Evolutionary conservation across 1,140 invertebrate genomes (phyloP), one percentile per base, ranked within the genome.

Genomic region (Conus betulinus): DNA sequence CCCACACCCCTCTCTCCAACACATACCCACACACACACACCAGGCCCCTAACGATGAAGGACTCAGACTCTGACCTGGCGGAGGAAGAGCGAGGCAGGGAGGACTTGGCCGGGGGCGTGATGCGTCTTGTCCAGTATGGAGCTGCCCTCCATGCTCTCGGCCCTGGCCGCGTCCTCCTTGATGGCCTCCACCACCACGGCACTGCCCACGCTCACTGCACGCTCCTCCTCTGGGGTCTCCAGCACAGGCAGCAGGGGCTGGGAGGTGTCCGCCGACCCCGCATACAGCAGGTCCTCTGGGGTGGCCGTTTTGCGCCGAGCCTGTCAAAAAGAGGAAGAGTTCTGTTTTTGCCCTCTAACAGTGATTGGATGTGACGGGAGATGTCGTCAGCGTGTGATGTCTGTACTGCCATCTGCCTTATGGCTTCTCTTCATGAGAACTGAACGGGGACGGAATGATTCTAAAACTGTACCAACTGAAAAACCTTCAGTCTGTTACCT

Each of bases 281-380:
- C 96, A 93, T 96, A 97, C 53, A 97, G 95, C 81, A 97, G 94
- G 92, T 97, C 97, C 89, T 97, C 96, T 0, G 97, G 96, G 86
- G 96, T 96, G 27, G 97, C 96, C 67, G 97, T 97, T 90, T 96
- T 95, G 91, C 97, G 95, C 74, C 97, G 95, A 51, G 97, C 96
- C 96, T 97, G 88, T 60, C 57, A 8, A 60, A n/a, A n/a, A 8
- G 39, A 39, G 39, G 39, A 39, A 39, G 39, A 39, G 39, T 39
- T 39, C 39, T 39, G 39, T 39, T 39, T 39, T n/a, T 39, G 39
- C 0, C 39, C 39, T 39, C 39, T 39, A 39, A 39, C 39, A 39
- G 39, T 39, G 0, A 39, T 39, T 39, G 39, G 39, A 39, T 3
- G 39, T 39, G 39, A 39, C 39, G 39, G 39, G 0, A 39, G 3